phyloP scores from a whole-genome alignment of 2,113 vertebrate genomes.

The Phoxinus phoxinus region DNA sequence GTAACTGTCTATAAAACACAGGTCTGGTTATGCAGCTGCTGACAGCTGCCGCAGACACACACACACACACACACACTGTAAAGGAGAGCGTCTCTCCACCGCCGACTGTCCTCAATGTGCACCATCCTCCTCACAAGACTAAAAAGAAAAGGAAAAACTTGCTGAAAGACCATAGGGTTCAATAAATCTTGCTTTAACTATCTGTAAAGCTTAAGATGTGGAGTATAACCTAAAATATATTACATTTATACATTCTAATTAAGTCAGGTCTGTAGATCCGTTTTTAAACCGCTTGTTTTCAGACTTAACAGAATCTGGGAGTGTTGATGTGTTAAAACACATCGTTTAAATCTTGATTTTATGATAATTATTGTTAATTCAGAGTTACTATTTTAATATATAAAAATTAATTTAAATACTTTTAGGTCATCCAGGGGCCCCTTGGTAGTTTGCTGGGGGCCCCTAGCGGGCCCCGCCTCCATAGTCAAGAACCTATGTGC shows the following conservation, averaged over 20 bases:
- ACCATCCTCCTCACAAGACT: neutral
- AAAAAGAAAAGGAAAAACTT: conserved; percentile 6
- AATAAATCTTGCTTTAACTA: neutral
- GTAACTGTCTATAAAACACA: conserved; percentile 52
- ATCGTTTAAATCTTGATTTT: neutral
- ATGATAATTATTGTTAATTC: too few species aligned
- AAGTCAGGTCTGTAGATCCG: neutral
- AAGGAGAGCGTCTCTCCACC: conserved; percentile 30
- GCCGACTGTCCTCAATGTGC: neutral
- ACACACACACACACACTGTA: conserved; percentile 48
- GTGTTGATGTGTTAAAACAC: neutral
- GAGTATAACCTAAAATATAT: neutral
- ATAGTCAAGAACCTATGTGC: too few species aligned
- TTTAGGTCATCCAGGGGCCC: too few species aligned
- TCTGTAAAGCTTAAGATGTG: neutral
- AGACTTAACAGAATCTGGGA: neutral
- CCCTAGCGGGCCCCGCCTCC: too few species aligned
- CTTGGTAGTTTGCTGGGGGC: too few species aligned
- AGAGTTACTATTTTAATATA: too few species aligned
- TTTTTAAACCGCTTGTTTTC: neutral
- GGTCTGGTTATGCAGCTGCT: conserved; percentile 53
- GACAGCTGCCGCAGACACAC: conserved; percentile 54
- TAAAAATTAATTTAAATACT: too few species aligned
- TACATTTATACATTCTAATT: neutral
- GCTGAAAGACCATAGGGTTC: neutral